These are phyloP conservation scores for Aplochiton taeniatus DNA, from an alignment of 2,797 vertebrate species.

Conservation along the genomic window DNA sequence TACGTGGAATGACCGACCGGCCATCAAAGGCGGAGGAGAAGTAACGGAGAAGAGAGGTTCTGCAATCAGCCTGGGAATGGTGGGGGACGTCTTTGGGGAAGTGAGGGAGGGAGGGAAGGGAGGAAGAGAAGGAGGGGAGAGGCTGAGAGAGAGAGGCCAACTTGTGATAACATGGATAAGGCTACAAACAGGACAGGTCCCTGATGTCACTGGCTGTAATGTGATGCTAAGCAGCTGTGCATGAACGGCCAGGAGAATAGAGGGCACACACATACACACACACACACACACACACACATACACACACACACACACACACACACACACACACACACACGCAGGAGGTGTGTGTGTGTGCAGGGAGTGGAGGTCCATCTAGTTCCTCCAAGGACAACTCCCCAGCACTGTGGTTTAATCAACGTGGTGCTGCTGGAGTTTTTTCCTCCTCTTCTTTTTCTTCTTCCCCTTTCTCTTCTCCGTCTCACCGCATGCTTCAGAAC, in stretches of 20 bases:
- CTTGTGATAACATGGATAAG: constrained; percentile 47
- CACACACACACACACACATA: too few species aligned
- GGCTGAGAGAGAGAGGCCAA: constrained; percentile 22
- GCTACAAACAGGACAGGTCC: constrained; percentile 45
- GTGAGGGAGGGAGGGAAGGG: background rate
- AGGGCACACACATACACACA: too few species aligned
- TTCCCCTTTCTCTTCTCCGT: too few species aligned
- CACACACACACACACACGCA: too few species aligned
- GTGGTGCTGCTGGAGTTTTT: constrained; percentile 9
- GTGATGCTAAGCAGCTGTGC: constrained; percentile 65
- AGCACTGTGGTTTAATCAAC: too few species aligned
- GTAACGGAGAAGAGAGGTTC: constrained; percentile 33
- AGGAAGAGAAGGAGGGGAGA: background rate
- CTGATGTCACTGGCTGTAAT: constrained; percentile 50
- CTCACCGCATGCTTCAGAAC: too few species aligned
- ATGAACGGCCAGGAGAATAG: background rate
- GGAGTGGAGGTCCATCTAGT: too few species aligned
- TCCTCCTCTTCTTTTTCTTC: background rate
- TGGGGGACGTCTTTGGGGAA: background rate
- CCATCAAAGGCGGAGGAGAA: constrained; percentile 39
- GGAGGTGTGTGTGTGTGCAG: too few species aligned
- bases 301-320: too few species aligned
- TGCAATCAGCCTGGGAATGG: constrained; percentile 54
- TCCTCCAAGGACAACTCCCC: too few species aligned
- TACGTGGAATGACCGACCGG: constrained; percentile 42